These are phyloP conservation scores for Drosophila ercepeae DNA, from an alignment of 1,140 invertebrate genomes.

Conservation along the genomic window DNA sequence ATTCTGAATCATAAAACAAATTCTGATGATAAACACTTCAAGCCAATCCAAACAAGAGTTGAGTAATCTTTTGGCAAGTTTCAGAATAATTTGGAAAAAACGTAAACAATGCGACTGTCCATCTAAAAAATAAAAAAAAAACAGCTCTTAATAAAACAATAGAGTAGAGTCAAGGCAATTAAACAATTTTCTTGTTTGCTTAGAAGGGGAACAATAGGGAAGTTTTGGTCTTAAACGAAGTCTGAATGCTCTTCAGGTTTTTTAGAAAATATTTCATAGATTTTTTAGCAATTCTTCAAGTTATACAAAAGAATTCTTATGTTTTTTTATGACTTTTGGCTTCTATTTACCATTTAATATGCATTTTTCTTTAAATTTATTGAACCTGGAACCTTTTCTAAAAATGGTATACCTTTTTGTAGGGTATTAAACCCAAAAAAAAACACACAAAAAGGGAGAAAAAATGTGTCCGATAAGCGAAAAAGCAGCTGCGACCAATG, in stretches of 20 bases:
- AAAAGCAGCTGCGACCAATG: slow-evolving; percentile 28
- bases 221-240: too few relatives aligned
- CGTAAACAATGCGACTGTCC: slow-evolving; percentile 61
- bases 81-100: slow-evolving; percentile 2
- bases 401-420: too few relatives aligned
- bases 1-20: neutral
- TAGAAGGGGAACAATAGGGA: slow-evolving; percentile 8
- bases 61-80: neutral
- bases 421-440: slow-evolving; percentile 3
- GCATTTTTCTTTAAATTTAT: too few relatives aligned
- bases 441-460: slow-evolving; percentile 21
- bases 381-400: too few relatives aligned
- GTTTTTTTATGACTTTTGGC: too few relatives aligned
- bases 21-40: too few relatives aligned
- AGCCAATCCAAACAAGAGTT: neutral
- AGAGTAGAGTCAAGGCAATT: slow-evolving; percentile 30
- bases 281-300: too few relatives aligned
- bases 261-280: too few relatives aligned
- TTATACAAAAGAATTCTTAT: too few relatives aligned
- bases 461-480: slow-evolving; percentile 49
- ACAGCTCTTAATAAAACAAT: too few relatives aligned
- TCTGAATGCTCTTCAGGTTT: too few relatives aligned
- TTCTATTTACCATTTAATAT: too few relatives aligned
- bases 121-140: slow-evolving; percentile 15
- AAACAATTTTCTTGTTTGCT: slow-evolving; percentile 53